A percentile compares a stretch with the other conserved stretches of the same genome.
Evolutionary conservation across 2,797 vertebrate genomes (phyloP).

Genomic region (Choloepus didactylus): DNA sequence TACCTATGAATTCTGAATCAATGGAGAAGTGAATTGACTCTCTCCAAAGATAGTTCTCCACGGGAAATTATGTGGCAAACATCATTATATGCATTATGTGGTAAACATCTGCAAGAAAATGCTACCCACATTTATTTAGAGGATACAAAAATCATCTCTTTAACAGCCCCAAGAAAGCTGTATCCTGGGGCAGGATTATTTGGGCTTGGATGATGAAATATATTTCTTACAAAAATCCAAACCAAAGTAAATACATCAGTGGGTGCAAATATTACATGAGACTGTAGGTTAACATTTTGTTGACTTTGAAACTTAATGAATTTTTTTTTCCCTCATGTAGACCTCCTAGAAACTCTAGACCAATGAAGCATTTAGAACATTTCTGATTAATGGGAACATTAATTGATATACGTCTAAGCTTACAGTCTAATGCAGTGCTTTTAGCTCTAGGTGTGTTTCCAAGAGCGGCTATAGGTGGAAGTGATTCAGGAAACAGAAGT

Average conservation of each 20-base stretch:
- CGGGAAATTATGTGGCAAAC: background rate
- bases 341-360: background rate
- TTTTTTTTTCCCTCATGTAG: background rate
- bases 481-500: rapidly evolving
- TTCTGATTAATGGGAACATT: background rate
- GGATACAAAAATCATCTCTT: background rate
- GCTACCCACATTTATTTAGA: background rate
- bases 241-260: background rate
- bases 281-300: background rate
- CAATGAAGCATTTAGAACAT: background rate
- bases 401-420: background rate
- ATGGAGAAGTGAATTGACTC: background rate
- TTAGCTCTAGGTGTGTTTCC: background rate
- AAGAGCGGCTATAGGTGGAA: rapidly evolving
- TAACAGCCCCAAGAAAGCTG: background rate
- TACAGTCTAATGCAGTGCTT: no score
- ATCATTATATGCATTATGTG: no score
- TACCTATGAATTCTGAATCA: background rate
- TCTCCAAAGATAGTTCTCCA: background rate
- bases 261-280: background rate
- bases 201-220: background rate
- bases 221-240: background rate
- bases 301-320: background rate
- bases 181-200: background rate
- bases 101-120: background rate